Evolutionary conservation across 2,888 invertebrate species (phyloP).

Genomic region (Microctonus brassicae): DNA sequence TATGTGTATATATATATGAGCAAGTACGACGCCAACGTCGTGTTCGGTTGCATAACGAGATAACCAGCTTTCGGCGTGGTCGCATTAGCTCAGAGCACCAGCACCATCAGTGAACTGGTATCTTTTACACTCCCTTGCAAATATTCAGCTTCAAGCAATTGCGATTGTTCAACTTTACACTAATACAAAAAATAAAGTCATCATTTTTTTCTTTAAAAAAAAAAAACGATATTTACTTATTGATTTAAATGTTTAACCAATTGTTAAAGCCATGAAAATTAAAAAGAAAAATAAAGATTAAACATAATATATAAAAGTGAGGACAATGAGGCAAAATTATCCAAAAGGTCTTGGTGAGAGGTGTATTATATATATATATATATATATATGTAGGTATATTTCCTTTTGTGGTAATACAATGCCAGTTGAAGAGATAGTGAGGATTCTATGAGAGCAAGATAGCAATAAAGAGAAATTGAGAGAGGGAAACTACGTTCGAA

Average conservation of each 20-base stretch:
- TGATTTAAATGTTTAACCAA: not conserved
- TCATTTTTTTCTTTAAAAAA: too few relatives aligned
- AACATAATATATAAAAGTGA: not conserved
- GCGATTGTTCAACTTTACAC: too few relatives aligned
- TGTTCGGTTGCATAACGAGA: conserved; percentile 45
- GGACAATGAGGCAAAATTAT: not conserved
- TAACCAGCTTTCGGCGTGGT: not conserved
- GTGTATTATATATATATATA: not conserved
- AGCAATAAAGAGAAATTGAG: not conserved
- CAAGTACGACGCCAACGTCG: not conserved
- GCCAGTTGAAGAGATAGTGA: not conserved
- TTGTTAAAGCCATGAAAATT: not conserved
- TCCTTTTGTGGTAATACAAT: not conserved
- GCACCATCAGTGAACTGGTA: conserved; percentile 33
- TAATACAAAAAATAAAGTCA: too few relatives aligned
- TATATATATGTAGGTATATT: not conserved
- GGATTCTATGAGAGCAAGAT: not conserved
- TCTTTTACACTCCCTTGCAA: not conserved
- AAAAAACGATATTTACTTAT: too few relatives aligned
- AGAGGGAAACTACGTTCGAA: conserved; percentile 23
- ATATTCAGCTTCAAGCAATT: not conserved
- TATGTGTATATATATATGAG: conserved; percentile 12
- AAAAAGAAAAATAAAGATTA: not conserved
- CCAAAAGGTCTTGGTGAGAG: not conserved
- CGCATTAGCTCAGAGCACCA: not conserved